Base-by-base conservation (phyloP, 1,140 invertebrate species). In the Potamilus streckersoni region DNA sequence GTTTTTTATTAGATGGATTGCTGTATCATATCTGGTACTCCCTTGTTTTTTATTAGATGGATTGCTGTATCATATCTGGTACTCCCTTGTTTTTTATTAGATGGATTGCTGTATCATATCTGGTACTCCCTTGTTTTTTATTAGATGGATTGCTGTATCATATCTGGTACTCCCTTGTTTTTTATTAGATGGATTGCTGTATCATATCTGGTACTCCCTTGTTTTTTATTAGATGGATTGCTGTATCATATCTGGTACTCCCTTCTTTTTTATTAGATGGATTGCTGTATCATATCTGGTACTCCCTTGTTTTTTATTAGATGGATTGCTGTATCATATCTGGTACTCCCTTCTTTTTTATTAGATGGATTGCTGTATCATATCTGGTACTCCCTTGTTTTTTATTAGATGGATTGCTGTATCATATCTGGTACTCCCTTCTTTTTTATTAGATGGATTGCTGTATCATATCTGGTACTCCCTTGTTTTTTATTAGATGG, bases 101-200 rank as follows among this genome's bases (percentile, higher is more conserved):
- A 82, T 14, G 60, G 64, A 23, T 68, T 84, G 23, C 64, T 86
- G 8, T n/a, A n/a, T n/a, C n/a, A n/a, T n/a, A n/a, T n/a, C n/a
- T n/a, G n/a, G n/a, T n/a, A n/a, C n/a, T n/a, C n/a, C n/a, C n/a
- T n/a, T n/a, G n/a, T n/a, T 16, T 56, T 67, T 59, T 76, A 72
- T 55, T 73, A 86, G 84, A 82, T 14, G 60, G 64, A 23, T 68
- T 84, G 23, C 64, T 86, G 8, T n/a, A n/a, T n/a, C n/a, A n/a
- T n/a, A n/a, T n/a, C n/a, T n/a, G n/a, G n/a, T n/a, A n/a, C n/a
- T n/a, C n/a, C n/a, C n/a, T n/a, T n/a, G n/a, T n/a, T 16, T 56
- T 67, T 59, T 76, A 72, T 55, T 73, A 86, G 84, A 82, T 14
- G 60, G 64, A 23, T 68, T 84, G 23, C 64, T 86, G 8, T n/a